These are phyloP conservation scores for Acleris holmiana DNA, from an alignment of 2,888 invertebrate species.

Conservation along the genomic window DNA sequence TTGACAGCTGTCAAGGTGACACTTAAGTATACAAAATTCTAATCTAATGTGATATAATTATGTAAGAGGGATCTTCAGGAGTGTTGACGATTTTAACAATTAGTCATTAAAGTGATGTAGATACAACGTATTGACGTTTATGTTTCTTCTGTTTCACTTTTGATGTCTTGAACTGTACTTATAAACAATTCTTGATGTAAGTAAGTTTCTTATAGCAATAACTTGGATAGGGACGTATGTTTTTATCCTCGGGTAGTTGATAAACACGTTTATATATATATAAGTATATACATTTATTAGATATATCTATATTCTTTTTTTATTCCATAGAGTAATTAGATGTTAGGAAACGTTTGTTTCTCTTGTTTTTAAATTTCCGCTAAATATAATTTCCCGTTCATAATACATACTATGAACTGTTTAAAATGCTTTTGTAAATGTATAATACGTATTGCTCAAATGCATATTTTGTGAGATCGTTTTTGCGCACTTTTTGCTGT, in stretches of 20 bases:
- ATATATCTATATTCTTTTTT: conserved; percentile 4
- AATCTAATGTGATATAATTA: conserved; percentile 76
- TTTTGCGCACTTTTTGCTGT: conserved; percentile 83
- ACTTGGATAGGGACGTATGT: conserved; percentile 59
- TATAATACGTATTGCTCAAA: conserved; percentile 82
- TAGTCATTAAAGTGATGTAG: conserved; percentile 38
- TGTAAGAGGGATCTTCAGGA: conserved; percentile 62
- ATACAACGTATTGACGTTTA: conserved; percentile 46
- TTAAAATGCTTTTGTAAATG: conserved; percentile 74
- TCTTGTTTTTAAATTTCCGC: conserved; percentile 43
- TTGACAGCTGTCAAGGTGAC: conserved; percentile 47
- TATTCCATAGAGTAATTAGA: conserved; percentile 11
- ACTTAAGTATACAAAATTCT: conserved; percentile 75
- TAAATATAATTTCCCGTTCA: conserved; percentile 45
- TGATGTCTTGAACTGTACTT: conserved; percentile 60
- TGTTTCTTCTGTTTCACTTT: conserved; percentile 63
- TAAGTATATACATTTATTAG: conserved; percentile 9
- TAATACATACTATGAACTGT: conserved; percentile 47
- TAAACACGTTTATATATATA: conserved; percentile 10
- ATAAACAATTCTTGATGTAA: conserved; percentile 59
- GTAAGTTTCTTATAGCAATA: conserved; percentile 71
- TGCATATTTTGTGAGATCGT: conserved; percentile 83
- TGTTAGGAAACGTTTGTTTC: conserved; percentile 2
- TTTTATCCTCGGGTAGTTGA: conserved; percentile 21
- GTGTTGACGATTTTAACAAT: conserved; percentile 51